Evolutionary conservation across 1,140 invertebrate genomes (phyloP), one percentile per base, ranked within the genome.

Genomic region (Bombus impatiens): DNA sequence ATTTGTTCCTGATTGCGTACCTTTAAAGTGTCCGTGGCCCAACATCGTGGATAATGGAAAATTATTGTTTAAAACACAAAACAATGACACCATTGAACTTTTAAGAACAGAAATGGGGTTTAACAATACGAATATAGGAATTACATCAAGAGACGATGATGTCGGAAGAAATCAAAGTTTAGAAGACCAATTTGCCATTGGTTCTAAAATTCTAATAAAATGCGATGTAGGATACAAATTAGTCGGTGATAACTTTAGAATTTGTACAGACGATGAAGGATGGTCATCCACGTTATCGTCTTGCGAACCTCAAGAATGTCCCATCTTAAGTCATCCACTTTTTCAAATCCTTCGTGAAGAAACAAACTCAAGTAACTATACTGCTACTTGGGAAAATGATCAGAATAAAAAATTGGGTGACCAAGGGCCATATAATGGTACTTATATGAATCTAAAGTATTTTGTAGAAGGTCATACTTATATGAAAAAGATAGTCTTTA

Each of bases 1-100:
- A 28, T 82, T 88, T 25, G 78, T 93, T 10, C 90, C 92, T 42
- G 85, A 92, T 76, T 94, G 93, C 42, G 70, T 91, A n/a, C 83
- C 83, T 5, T 68, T 91, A 0, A 74, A 53, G 12, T 94, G 93
- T 80, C 71, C 89, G 0, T 68, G 78, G 79, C 93, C 93, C 18
- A 67, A 77, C 13, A 8, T 22, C 8, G 42, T 92, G 13, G 25
- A 84, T 75, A 86, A 93, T n/a, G 91, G 88, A 8, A 89, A 40
- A 72, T 78, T 92, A 40, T 88, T 88, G 15, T 59, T 92, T 40
- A 88, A 59, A 35, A 78, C 44, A 25, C 15, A 15, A 40, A 53
- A 83, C 1, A 86, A 87, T 25, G 42, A 6, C 1, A 90, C 79
- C 1, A 22, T 84, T 10, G 80, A 92, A 13, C 68, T 87, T 80